These are phyloP conservation scores for Amyelois transitella DNA, from an alignment of 1,140 invertebrate genomes.

Conservation along the genomic window DNA sequence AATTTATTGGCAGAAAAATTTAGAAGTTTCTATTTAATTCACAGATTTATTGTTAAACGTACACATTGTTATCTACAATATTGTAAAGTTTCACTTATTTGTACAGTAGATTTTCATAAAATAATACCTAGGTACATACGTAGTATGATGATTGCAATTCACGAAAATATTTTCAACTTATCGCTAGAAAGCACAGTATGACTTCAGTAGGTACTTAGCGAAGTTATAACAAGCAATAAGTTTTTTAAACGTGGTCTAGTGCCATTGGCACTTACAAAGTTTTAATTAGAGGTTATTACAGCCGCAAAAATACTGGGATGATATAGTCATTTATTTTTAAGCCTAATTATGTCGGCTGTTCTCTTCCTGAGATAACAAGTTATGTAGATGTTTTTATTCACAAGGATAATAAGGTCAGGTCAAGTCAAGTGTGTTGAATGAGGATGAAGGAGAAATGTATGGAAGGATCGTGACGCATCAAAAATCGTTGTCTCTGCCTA, in stretches of 20 bases:
- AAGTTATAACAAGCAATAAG: constrained; percentile 26
- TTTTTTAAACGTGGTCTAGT: constrained; percentile 14
- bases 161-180: constrained; percentile 10
- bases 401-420: no score
- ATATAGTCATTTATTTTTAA: background rate
- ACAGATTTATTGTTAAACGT: no score
- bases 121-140: background rate
- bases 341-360: no score
- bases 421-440: no score
- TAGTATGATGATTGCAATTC: background rate
- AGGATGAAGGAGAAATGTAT: no score
- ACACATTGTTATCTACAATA: background rate
- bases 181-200: background rate
- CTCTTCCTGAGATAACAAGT: no score
- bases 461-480: no score
- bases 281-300: constrained; percentile 22
- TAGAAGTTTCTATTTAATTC: no score
- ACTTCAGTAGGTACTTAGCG: background rate
- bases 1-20: no score
- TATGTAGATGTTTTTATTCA: no score
- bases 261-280: constrained; percentile 27
- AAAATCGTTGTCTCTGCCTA: no score
- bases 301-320: background rate
- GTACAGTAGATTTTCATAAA: no score
- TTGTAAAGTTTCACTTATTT: background rate